Base-by-base conservation (phyloP, 2,888 invertebrate genomes). In the Phlogophora meticulosa region DNA sequence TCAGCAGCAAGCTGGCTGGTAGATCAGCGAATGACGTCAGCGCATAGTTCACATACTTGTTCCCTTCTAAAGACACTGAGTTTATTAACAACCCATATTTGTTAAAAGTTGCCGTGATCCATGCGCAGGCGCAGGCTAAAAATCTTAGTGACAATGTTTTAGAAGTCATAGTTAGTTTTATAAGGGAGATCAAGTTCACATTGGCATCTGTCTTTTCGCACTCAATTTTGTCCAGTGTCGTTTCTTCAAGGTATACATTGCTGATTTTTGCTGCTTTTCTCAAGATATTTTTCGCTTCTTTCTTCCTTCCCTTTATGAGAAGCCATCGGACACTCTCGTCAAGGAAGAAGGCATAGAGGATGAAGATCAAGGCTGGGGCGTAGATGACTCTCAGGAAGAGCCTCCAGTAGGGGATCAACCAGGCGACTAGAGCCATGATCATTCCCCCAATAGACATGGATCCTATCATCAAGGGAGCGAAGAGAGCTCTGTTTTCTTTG, bases 271-370 rank as follows among this genome's bases (percentile, higher is more conserved):
- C 96, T 38, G 97, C 96, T 81, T 94, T 96, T 5, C 93, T 89
- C 32, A 97, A 89, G 15, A 97, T 96, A 22, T 87, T 87, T 67
- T 96, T 96, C 0, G 97, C 97, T 85, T 97, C 94, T 0, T 97
- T 96, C 71, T 96, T 96, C 72, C 96, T 96, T 7, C 97, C 97
- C 87, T 97, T 97, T 17, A 97, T 97, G 13, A 98, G 90, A 2
- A 98, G 94, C 98, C 98, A 98, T 84, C 98, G 97, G 96, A 58
- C 97, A 97, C 97, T 97, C 90, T 98, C 98, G 9, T 97, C 97
- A 43, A 97, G 90, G 0, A 97, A 84, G 95, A 96, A 97, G 48
- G 96, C 95, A 83, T 97, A 97, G 5, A 96, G 88, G 51, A 98
- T 86, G 73, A 97, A 96, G 0, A 97, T 87, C 7, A 98, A 86